Base-by-base conservation (phyloP, 2,113 vertebrate genomes). In the Sebastes schlegelii region DNA sequence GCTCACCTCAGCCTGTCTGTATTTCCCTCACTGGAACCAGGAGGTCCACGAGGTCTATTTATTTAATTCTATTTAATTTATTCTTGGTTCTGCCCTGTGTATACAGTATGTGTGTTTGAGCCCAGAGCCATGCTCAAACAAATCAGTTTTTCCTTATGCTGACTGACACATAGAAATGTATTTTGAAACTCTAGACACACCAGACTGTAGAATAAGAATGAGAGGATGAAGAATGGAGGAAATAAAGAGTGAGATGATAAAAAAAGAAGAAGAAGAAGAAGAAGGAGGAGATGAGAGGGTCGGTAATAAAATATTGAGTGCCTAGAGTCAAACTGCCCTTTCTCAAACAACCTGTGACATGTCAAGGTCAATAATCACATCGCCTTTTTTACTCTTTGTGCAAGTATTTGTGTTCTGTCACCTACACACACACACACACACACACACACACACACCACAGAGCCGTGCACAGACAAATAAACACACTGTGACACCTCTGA, bases 401-500 rank as follows among this genome's bases (percentile, higher is more conserved):
- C 52, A 66, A 57, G 8, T 60, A 49, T 66, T 74, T 79, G 43
- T 69, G 68, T 76, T 82, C 4, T 26, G 14, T 77, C 45, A 69
- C 62, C 21, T 54, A 42, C 19, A 21, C 60, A 61, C 42, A 3
- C 49, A 54, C 58, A 26, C 67, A 60, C 63, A 71, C 55, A 68
- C 52, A 43, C 65, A 51, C 64, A 70, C 57, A 54, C 60, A 80
- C 49, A 40, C n/a, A 63, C 43, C 21, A 64, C 4, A 55, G 7
- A 79, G 21, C 17, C 19, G 13, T 0, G 0, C 13, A 58, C 60
- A 68, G 34, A 49, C 72, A 78, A 67, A 88, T 73, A 74, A 74
- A 83, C 42, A 55, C 68, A 71, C 69, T 40, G 46, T 77, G 66
- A 85, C 67, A 83, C 80, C 58, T 80, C 61, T 86, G 69, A 88